These are phyloP conservation scores for Cebus imitator DNA, from an alignment of 2,113 vertebrate genomes.

Conservation along the genomic window DNA sequence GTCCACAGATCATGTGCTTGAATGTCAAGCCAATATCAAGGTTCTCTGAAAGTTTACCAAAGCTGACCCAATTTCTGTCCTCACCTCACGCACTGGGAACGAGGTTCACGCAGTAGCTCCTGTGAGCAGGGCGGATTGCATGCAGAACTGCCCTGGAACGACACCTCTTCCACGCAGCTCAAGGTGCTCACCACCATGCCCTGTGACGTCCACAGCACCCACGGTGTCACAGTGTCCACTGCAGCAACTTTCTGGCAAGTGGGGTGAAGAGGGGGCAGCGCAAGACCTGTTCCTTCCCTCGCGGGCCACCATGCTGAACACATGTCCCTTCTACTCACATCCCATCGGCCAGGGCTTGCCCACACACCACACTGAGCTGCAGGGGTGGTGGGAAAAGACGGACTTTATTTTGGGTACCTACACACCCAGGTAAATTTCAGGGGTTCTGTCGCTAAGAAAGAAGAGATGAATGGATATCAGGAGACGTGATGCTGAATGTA, in stretches of 20 bases:
- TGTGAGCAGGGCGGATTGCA: not conserved
- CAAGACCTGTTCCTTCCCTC: not conserved
- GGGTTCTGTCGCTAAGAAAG: not conserved
- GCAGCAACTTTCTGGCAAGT: not conserved
- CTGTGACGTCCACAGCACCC: no score
- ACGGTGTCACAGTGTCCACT: no score
- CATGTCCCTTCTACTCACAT: not conserved
- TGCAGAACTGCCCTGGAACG: not conserved
- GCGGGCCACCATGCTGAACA: not conserved
- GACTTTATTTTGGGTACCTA: not conserved
- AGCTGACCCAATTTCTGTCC: not conserved
- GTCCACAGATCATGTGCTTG: not conserved
- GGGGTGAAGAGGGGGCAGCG: not conserved
- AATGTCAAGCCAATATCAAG: not conserved
- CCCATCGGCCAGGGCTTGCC: no score
- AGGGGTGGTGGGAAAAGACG: no score
- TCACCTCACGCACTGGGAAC: not conserved
- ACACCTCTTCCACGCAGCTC: not conserved
- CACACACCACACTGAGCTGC: not conserved
- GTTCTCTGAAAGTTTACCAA: no score
- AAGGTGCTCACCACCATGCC: not conserved
- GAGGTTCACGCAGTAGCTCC: no score
- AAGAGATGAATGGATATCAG: not conserved
- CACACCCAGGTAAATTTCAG: not conserved
- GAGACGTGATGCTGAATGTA: not conserved